A percentile compares a stretch with the other conserved stretches of the same genome.
Evolutionary conservation across 2,888 invertebrate genomes (phyloP).

Genomic region (Diarsia brunnea): DNA sequence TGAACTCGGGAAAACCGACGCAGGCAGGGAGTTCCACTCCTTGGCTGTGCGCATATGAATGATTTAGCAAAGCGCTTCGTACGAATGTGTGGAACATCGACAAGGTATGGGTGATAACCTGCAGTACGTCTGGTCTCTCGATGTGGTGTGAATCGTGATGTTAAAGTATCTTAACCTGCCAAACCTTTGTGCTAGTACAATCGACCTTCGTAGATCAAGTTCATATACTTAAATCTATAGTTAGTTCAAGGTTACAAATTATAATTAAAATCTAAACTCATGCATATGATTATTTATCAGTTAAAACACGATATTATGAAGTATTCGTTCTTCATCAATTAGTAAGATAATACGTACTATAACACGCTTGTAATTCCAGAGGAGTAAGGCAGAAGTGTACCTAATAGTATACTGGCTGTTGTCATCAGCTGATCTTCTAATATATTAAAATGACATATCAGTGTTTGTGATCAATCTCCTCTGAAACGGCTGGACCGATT

Average conservation of each 20-base stretch:
- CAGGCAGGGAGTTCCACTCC: too few species aligned
- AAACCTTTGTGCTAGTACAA: slow-evolving; percentile 5
- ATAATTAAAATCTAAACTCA: not conserved
- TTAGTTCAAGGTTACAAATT: slow-evolving; percentile 35
- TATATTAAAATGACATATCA: too few species aligned
- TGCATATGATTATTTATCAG: slow-evolving; percentile 4
- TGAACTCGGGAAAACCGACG: too few species aligned
- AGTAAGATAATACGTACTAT: not conserved
- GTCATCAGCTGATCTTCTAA: too few species aligned
- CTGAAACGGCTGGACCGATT: too few species aligned
- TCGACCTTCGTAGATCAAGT: slow-evolving; percentile 15
- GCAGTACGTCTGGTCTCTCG: too few species aligned
- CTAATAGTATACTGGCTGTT: not conserved
- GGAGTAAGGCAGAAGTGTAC: not conserved
- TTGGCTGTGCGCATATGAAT: too few species aligned
- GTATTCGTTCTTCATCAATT: not conserved
- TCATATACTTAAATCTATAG: slow-evolving; percentile 7
- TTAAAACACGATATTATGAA: not conserved
- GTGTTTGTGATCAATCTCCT: too few species aligned
- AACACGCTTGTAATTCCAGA: not conserved
- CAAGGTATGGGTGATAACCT: too few species aligned
- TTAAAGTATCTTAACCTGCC: not conserved
- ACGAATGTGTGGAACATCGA: too few species aligned
- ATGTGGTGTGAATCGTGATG: not conserved
- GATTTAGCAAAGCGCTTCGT: too few species aligned